These are phyloP conservation scores for Scrobipalpa costella DNA, from an alignment of 2,888 invertebrate species.

Conservation along the genomic window DNA sequence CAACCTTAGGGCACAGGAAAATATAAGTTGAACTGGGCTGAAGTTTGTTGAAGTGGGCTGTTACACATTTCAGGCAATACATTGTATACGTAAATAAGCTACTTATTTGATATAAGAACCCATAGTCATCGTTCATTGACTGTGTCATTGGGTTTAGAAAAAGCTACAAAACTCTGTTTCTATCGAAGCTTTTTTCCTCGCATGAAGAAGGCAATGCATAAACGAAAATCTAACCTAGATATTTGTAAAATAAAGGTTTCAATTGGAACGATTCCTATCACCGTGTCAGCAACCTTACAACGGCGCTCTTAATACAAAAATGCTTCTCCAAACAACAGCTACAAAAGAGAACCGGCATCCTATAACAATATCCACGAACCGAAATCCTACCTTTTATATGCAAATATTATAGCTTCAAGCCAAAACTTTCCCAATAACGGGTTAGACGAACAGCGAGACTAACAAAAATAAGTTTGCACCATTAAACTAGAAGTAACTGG, in stretches of 20 bases:
- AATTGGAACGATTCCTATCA: neutral
- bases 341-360: constrained; percentile 12
- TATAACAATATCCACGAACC: constrained; percentile 13
- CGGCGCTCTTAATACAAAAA: constrained; percentile 7
- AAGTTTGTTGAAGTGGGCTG: too few species aligned
- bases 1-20: too few species aligned
- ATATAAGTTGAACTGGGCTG: too few species aligned
- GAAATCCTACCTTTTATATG: constrained; percentile 12
- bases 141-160: too few species aligned
- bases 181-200: neutral
- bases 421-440: constrained; percentile 17
- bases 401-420: constrained; percentile 14
- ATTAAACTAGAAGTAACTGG: constrained; percentile 16
- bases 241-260: neutral
- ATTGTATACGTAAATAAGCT: too few species aligned
- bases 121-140: too few species aligned
- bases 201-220: neutral
- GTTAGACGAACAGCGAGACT: constrained; percentile 14
- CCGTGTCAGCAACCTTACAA: constrained; percentile 4
- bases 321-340: neutral
- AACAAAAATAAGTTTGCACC: constrained; percentile 18
- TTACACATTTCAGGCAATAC: too few species aligned
- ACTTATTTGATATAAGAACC: too few species aligned
- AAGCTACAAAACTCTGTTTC: too few species aligned
- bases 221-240: neutral